Base-by-base conservation (phyloP, 2,797 vertebrate genomes). In the Sardinella longiceps region DNA sequence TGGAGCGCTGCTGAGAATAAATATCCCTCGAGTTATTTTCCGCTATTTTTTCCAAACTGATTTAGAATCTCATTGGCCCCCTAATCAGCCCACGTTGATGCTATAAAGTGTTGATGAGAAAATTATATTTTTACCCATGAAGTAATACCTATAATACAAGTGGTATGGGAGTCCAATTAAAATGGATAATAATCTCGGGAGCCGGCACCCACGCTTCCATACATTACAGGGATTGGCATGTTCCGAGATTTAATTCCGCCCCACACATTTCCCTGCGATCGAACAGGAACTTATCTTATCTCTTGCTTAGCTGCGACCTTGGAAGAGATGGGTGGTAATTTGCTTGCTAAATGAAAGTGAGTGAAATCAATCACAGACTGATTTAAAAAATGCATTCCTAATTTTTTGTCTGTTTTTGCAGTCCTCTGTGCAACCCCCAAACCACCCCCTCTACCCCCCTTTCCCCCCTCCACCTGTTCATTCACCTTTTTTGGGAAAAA, bases 121-220 rank as follows among this genome's bases (percentile, higher is more conserved):
- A 90, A 90, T 92, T 84, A 84, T 82, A 92, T 92, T 91, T 77
- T 89, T 90, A 90, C 87, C 90, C 89, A 82, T 86, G 82, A 85
- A 92, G 85, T 89, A 86, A 90, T 91, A 91, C 86, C 87, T 81
- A 87, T n/a, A 84, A 84, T 63, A 81, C 82, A 89, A 88, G 86
- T 84, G 90, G 91, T 81, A 85, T 86, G 86, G 60, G 87, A 87
- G 84, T 89, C 88, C 88, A 92, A 92, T 93, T 94, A 94, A 90
- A 92, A 63, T 48, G 43, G 87, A 89, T 92, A 87, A 86, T 91
- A 90, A 92, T 94, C 91, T 93, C 9, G 1, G 83, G 81, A 83
- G 81, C 85, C 84, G 43, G 46, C 83, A 10, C 86, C 39, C 88
- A 84, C 87, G 70, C 92, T 86, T 85, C 28, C 56, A 90, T 87